These are phyloP conservation scores for Cranoglanis bouderius DNA, from an alignment of 2,113 vertebrate genomes.

Conservation along the genomic window DNA sequence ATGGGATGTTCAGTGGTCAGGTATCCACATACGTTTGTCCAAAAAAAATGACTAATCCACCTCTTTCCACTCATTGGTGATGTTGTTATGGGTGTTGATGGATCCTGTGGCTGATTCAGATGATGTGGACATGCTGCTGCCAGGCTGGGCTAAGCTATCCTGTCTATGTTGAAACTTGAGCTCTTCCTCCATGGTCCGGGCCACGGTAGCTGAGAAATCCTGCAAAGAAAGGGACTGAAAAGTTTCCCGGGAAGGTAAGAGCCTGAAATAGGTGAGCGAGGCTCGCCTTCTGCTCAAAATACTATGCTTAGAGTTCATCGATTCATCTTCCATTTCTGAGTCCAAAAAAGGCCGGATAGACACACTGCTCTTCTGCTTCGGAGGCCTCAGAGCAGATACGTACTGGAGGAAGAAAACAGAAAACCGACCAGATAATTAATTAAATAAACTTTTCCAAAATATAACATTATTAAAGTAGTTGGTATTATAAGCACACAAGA, in stretches of 20 bases:
- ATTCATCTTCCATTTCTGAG: conserved; percentile 57
- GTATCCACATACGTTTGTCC: neutral
- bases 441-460: neutral
- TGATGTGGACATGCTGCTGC: conserved; percentile 26
- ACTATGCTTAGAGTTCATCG: conserved; percentile 42
- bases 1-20: neutral
- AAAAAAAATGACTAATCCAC: conserved; percentile 58
- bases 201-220: conserved; percentile 70
- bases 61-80: conserved; percentile 82
- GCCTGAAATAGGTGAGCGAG: conserved; percentile 59
- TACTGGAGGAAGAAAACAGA: conserved; percentile 60
- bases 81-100: conserved; percentile 51
- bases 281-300: conserved; percentile 47
- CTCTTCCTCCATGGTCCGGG: conserved; percentile 68
- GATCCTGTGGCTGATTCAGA: conserved; percentile 58
- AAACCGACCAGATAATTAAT: neutral
- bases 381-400: conserved; percentile 80
- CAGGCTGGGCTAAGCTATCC: conserved; percentile 11
- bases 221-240: conserved; percentile 70
- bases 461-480: neutral
- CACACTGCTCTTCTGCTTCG: conserved; percentile 67
- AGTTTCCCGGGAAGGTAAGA: conserved; percentile 45
- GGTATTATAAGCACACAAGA: neutral
- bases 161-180: conserved; percentile 62
- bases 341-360: conserved; percentile 51